Evolutionary conservation across 2,113 vertebrate genomes (phyloP), one percentile per base, ranked within the genome.

Genomic region (Pelusios castaneus): DNA sequence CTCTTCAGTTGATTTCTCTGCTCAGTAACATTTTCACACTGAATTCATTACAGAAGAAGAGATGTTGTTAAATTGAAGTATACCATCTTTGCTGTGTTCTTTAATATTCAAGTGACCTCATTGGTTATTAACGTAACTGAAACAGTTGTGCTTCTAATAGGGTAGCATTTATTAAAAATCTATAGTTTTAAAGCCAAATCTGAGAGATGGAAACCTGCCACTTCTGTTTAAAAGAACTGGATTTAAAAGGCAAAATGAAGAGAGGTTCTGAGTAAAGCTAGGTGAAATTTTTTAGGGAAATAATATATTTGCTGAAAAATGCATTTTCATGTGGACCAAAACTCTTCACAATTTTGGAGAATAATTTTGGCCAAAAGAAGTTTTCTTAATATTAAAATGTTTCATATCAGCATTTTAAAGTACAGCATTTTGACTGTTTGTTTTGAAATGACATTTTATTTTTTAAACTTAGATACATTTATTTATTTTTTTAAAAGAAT

Each of bases 31-130:
- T 94, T 89, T 89, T 38, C 73, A 29, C 79, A 92, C 92, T 85
- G 73, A 76, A 94, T 93, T 92, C 58, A 70, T 88, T 91, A 88
- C 80, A 81, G 86, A 95, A 92, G 70, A 45, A 90, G 67, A 79
- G 88, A 78, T 11, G 27, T 85, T 56, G 63, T 31, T 84, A 11
- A 81, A 6, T 24, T 43, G 5, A 78, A 13, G 24, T 76, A 45
- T 76, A 27, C 25, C 7, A 76, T 90, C 89, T 60, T 83, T 8
- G 5, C 5, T 84, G n/a, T 2, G 0, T 0, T 82, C 16, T 79
- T 93, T 17, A 19, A 25, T 51, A 16, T 49, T 41, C 11, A 43
- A 86, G 8, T 91, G 41, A 55, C 19, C 16, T 94, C 38, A 76
- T 21, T 1, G 70, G 7, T 84, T 93, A 4, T 79, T 80, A 60